These are phyloP conservation scores for Nowickia ferox DNA, from an alignment of 2,888 invertebrate genomes.

Conservation along the genomic window DNA sequence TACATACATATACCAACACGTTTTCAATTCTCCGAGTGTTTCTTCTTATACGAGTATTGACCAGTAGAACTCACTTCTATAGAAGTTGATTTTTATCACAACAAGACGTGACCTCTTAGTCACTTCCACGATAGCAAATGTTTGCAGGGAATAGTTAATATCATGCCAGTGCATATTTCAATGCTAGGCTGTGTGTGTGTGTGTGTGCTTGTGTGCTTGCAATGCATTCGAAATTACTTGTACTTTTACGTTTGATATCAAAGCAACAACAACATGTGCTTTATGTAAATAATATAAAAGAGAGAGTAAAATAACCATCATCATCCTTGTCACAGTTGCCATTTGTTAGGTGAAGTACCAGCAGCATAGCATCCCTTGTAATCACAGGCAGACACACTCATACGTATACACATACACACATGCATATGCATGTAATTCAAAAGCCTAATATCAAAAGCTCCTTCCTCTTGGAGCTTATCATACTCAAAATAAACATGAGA, in stretches of 20 bases:
- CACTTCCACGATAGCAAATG: not conserved
- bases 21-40: too few relatives aligned
- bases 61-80: not conserved
- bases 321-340: constrained; percentile 66
- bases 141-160: constrained; percentile 5
- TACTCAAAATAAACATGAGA: constrained; percentile 33
- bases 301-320: constrained; percentile 55
- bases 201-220: not conserved
- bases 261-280: constrained; percentile 34
- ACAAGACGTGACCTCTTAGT: not conserved
- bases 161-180: not conserved
- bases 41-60: too few relatives aligned
- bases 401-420: constrained; percentile 10
- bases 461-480: constrained; percentile 57
- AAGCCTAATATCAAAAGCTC: constrained; percentile 55
- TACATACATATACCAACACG: too few relatives aligned
- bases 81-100: not conserved
- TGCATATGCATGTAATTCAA: not conserved
- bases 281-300: constrained; percentile 55
- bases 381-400: constrained; percentile 3
- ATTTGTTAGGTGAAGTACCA: constrained; percentile 6
- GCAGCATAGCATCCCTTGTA: constrained; percentile 31
- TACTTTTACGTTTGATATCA: constrained; percentile 33
- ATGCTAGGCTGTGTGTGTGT: not conserved
- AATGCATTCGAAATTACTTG: constrained; percentile 50